Evolutionary conservation across 2,888 invertebrate species (phyloP).

Genomic region (Caenorhabditis sp.): DNA sequence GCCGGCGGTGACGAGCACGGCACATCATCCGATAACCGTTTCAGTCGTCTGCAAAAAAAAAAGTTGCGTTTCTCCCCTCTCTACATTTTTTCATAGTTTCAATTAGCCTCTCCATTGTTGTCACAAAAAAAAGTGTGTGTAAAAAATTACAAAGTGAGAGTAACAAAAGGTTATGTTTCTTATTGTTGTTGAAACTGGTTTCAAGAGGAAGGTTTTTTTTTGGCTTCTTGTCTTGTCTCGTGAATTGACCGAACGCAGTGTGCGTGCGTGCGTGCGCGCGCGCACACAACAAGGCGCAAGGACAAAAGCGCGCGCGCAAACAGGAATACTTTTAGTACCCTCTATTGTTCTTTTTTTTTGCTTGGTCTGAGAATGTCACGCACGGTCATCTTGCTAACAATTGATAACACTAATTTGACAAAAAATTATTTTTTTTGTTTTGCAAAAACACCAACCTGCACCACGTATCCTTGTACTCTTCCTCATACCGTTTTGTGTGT

Average conservation of each 20-base stretch:
- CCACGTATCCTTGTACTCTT: slow-evolving; percentile 66
- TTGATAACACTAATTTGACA: slow-evolving; percentile 11
- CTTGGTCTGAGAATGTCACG: neutral
- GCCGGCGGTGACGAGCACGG: slow-evolving; percentile 37
- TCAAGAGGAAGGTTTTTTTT: neutral
- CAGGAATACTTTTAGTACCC: slow-evolving; percentile 9
- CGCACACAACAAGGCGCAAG: neutral
- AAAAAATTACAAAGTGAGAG: neutral
- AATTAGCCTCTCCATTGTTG: neutral
- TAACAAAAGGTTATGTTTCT: neutral
- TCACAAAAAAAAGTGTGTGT: neutral
- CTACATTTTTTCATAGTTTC: neutral
- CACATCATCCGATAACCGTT: slow-evolving; percentile 44
- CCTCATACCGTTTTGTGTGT: slow-evolving; percentile 65
- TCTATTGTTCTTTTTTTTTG: slow-evolving; percentile 12
- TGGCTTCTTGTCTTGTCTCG: neutral
- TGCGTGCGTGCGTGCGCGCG: neutral
- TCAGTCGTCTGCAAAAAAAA: slow-evolving; percentile 39
- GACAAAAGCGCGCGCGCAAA: neutral
- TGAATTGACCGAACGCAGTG: neutral
- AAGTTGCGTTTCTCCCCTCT: neutral
- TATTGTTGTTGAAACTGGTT: neutral
- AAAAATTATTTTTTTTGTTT: neutral
- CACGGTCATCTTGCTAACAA: slow-evolving; percentile 5
- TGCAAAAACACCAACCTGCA: slow-evolving; percentile 21